Evolutionary conservation across 1,140 invertebrate species (phyloP), one percentile per base, ranked within the genome.

Genomic region (Lineus longissimus): DNA sequence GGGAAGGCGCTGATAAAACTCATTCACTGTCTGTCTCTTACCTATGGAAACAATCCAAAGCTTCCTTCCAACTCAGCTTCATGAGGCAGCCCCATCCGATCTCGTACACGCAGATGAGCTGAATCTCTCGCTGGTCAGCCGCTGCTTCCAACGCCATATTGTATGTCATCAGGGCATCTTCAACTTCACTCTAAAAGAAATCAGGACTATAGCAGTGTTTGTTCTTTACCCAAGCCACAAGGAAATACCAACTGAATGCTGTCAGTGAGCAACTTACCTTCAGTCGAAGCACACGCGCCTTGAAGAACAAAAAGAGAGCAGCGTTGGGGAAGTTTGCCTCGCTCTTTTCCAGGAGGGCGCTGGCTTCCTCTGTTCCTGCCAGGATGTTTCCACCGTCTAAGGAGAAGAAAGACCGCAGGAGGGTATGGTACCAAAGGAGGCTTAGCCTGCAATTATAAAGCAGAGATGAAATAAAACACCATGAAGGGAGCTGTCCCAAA

Each of bases 351-450:
- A 90, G 84, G 23, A 90, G 81, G 36, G 82, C 76, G 62, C 84
- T 84, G 6, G 88, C 87, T 19, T 85, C 84, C 58, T 84, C 79
- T 0, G 87, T 84, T 0, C 87, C 78, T 11, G 19, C 29, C 6
- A 22, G 13, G 19, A 59, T 22, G n/a, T 36, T 27, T 6, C n/a
- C 58, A 1, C 87, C 88, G 72, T 90, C 88, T 9, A 89, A 77
- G 1, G 86, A 87, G 71, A 89, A 90, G 75, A 89, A 89, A 33
- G 88, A 89, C 31, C 87, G 80, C 0, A 90, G 85, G 30, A 90
- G 88, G 1, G 88, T 90, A 69, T 90, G 88, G 73, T 90, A 90
- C 88, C 89, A 90, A 30, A 90, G 73, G 41, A 91, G 75, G 0
- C 87, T 84, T 63, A 91, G 82, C 17, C 88, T 88, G 65, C 62